These are phyloP conservation scores for Ochlodes sylvanus DNA, from an alignment of 2,888 invertebrate species.

Conservation along the genomic window DNA sequence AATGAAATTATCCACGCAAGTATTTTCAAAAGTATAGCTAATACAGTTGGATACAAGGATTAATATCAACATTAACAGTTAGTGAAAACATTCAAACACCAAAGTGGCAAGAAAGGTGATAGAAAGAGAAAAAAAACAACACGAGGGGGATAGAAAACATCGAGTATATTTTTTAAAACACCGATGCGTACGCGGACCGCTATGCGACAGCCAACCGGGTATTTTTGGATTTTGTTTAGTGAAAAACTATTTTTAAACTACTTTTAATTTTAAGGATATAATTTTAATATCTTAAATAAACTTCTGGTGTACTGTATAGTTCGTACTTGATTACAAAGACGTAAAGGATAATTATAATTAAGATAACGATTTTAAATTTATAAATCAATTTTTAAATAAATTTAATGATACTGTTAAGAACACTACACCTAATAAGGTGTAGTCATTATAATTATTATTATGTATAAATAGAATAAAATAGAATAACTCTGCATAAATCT, in stretches of 20 bases:
- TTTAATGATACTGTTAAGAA: too few relatives aligned
- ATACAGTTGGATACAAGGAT: slow-evolving; percentile 57
- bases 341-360: too few relatives aligned
- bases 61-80: slow-evolving; percentile 84
- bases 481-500: too few relatives aligned
- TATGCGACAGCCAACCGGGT: slow-evolving; percentile 77
- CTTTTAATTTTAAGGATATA: slow-evolving; percentile 13
- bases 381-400: too few relatives aligned
- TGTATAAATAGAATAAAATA: too few relatives aligned
- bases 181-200: slow-evolving; percentile 78
- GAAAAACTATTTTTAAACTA: slow-evolving; percentile 32
- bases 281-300: not conserved
- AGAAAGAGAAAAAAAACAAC: slow-evolving; percentile 75
- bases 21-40: slow-evolving; percentile 49
- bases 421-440: too few relatives aligned
- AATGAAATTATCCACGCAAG: slow-evolving; percentile 36
- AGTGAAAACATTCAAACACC: slow-evolving; percentile 85
- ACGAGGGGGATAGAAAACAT: slow-evolving; percentile 76
- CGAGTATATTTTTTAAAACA: slow-evolving; percentile 76
- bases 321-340: not conserved
- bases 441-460: too few relatives aligned
- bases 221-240: slow-evolving; percentile 66
- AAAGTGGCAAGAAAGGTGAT: slow-evolving; percentile 81
- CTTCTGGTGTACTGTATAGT: slow-evolving; percentile 20
- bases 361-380: too few relatives aligned